Evolutionary conservation across 2,113 vertebrate genomes (phyloP).

Genomic region (Aegithalos caudatus): DNA sequence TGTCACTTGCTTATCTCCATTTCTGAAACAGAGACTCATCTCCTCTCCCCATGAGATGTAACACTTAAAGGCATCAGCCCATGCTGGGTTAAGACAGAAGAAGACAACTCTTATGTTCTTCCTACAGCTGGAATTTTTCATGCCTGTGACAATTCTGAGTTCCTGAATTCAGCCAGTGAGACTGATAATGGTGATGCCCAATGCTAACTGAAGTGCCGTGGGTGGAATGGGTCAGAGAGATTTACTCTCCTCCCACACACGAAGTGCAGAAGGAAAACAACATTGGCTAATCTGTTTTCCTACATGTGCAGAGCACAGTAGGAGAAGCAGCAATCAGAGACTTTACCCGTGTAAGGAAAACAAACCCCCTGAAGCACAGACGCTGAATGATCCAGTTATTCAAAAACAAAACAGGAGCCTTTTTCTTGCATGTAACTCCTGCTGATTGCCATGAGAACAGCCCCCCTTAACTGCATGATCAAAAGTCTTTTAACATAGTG

Average conservation of each 20-base stretch:
- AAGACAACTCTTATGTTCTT: background rate
- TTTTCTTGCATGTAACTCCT: background rate
- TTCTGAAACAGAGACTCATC: background rate
- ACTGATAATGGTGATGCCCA: background rate
- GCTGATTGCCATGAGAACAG: background rate
- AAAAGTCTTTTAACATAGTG: background rate
- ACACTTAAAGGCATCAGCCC: background rate
- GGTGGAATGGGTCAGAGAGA: conserved; percentile 35
- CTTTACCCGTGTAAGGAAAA: background rate
- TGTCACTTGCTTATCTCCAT: background rate
- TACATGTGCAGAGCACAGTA: background rate
- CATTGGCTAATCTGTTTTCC: background rate
- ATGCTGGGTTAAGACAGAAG: background rate
- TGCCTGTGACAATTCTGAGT: background rate
- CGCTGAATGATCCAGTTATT: background rate
- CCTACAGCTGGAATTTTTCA: background rate
- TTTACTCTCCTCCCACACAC: conserved; percentile 26
- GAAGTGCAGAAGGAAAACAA: background rate
- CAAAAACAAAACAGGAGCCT: background rate
- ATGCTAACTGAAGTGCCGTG: background rate
- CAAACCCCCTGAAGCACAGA: background rate
- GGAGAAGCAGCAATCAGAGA: background rate
- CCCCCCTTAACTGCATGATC: background rate
- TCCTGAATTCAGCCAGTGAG: background rate
- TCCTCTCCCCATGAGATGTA: background rate